These are phyloP conservation scores for Knipowitschia caucasica DNA, from an alignment of 2,797 vertebrate species.

Conservation along the genomic window DNA sequence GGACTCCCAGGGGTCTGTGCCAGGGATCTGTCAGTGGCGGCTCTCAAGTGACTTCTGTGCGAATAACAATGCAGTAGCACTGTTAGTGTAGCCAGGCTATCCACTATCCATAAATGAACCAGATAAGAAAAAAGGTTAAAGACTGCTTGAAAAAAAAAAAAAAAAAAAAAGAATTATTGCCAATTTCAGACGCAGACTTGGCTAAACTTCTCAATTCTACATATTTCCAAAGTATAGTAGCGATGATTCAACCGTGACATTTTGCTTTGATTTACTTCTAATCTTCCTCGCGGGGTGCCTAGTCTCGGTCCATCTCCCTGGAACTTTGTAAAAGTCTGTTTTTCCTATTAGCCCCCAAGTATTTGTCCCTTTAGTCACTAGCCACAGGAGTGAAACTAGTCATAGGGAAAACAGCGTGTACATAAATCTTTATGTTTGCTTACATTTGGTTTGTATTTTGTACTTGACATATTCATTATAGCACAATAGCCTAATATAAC, in stretches of 20 bases:
- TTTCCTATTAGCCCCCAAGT: not conserved
- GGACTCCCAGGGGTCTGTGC: constrained; percentile 42
- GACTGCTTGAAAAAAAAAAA: not conserved
- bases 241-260: too few relatives aligned
- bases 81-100: not conserved
- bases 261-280: not conserved
- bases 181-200: not conserved
- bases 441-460: not conserved
- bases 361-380: not conserved
- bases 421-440: not conserved
- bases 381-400: not conserved
- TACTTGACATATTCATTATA: too few relatives aligned
- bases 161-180: too few relatives aligned
- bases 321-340: not conserved
- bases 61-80: not conserved
- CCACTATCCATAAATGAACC: not conserved
- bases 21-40: constrained; percentile 18
- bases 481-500: too few relatives aligned
- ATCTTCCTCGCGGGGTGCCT: not conserved
- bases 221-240: not conserved
- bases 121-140: not conserved
- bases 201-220: not conserved
- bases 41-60: constrained; percentile 8
- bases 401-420: not conserved
- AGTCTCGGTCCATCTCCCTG: not conserved